Evolutionary conservation across 1,140 invertebrate species (phyloP).

Genomic region (Radopholus similis): DNA sequence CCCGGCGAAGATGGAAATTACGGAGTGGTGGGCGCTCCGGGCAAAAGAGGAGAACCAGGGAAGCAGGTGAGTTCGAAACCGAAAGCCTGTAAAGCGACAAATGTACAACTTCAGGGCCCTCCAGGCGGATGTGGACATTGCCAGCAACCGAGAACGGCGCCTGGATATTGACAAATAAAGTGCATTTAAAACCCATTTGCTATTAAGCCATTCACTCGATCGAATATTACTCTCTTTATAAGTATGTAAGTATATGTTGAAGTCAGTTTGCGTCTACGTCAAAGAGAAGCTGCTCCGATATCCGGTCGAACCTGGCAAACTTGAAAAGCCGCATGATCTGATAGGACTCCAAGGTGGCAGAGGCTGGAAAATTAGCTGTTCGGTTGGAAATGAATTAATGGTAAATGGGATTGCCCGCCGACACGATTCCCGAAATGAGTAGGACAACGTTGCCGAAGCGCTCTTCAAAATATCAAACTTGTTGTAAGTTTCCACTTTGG

Average conservation of each 20-base stretch:
- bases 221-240: neutral
- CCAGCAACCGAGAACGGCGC: neutral
- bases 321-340: constrained; percentile 60
- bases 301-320: constrained; percentile 54
- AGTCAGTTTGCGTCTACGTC: neutral
- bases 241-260: neutral
- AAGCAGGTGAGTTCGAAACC: neutral
- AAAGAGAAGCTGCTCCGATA: constrained; percentile 55
- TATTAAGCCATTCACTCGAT: too few relatives aligned
- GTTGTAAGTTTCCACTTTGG: neutral
- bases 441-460: constrained; percentile 56
- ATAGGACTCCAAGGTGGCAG: constrained; percentile 55
- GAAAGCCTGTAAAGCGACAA: neutral
- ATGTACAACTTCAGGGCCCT: neutral
- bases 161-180: neutral
- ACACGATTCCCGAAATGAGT: constrained; percentile 55
- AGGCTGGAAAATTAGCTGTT: constrained; percentile 37
- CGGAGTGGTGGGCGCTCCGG: neutral
- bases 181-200: too few relatives aligned
- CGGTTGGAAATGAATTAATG: neutral
- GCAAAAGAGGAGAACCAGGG: neutral
- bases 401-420: constrained; percentile 25
- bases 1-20: neutral
- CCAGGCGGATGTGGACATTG: neutral
- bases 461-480: constrained; percentile 30